Percentiles rank a stretch among this genome's conserved stretches.
Conservation (phyloP, 2,797 vertebrate species). For the Dipus sagitta region DNA sequence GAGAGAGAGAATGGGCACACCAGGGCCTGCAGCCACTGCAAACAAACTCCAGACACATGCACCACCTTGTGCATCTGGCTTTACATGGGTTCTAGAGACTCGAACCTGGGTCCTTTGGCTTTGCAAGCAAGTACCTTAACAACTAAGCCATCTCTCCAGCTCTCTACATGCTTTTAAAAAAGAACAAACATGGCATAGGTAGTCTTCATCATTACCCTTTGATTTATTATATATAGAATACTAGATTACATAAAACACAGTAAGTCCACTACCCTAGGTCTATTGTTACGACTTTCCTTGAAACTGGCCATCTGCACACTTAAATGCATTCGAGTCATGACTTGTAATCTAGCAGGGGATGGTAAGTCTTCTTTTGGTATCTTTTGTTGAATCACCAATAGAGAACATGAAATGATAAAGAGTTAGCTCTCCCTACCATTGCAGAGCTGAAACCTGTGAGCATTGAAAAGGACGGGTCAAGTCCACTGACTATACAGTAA, state of each 20-base stretch:
- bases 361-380: not conserved
- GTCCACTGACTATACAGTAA: conserved; percentile 8
- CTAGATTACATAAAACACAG: not conserved
- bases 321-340: not conserved
- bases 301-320: not conserved
- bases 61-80: too few species aligned
- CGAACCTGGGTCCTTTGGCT: too few species aligned
- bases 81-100: too few species aligned
- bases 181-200: not conserved
- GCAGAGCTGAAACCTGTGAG: not conserved
- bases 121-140: too few species aligned
- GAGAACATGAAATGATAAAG: not conserved
- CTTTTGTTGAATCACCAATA: not conserved
- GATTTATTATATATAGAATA: not conserved
- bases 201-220: not conserved
- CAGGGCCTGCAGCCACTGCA: too few species aligned
- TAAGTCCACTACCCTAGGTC: not conserved
- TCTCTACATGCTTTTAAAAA: not conserved
- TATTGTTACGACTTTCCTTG: not conserved
- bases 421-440: not conserved
- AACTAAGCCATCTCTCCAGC: too few species aligned
- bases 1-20: too few species aligned
- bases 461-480: not conserved
- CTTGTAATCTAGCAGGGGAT: not conserved
- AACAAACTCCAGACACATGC: too few species aligned